Evolutionary conservation across 2,888 invertebrate genomes (phyloP), one percentile per base, ranked within the genome.

Genomic region (Acleris sparsana): DNA sequence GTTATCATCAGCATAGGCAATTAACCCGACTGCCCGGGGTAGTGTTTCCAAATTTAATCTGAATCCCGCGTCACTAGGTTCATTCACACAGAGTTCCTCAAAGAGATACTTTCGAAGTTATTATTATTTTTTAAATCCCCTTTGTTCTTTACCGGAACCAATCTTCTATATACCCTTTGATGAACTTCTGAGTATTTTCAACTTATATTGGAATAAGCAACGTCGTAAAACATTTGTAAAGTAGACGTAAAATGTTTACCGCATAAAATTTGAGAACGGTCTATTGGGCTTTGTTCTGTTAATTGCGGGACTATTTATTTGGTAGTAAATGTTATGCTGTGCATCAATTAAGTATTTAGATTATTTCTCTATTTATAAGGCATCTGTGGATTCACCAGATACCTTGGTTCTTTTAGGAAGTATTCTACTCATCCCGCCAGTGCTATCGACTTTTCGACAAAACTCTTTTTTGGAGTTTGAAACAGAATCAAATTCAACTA

Each of bases 211-310:
- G 63, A 46, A 63, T 53, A 52, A 58, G 62, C 67, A 53, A 67
- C 53, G 46, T 59, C 59, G 71, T 72, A 75, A 73, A 74, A 72
- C 53, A 70, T 29, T 67, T 44, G 58, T 65, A 69, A 59, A 55
- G 18, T 39, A n/a, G 33, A 62, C 60, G 68, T 56, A 62, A 56
- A 62, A 75, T 73, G 70, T 78, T 74, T 56, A 53, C 43, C 51
- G 58, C 69, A 69, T 77, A 74, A 76, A 76, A 73, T 67, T 73
- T 70, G 61, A 71, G 55, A 64, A 73, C 65, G 61, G 71, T 63
- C 61, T 69, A 69, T 58, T 46, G 53, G 7, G 33, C 66, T 62
- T 44, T 53, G 44, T 62, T 53, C 44, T 16, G 53, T 39, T 53
- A 48, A 39, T 20, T 46, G 13, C 33, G 44, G 51, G 49, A 53